Base-by-base conservation (phyloP, 2,113 vertebrate genomes). In the Rhinoptilus africanus region DNA sequence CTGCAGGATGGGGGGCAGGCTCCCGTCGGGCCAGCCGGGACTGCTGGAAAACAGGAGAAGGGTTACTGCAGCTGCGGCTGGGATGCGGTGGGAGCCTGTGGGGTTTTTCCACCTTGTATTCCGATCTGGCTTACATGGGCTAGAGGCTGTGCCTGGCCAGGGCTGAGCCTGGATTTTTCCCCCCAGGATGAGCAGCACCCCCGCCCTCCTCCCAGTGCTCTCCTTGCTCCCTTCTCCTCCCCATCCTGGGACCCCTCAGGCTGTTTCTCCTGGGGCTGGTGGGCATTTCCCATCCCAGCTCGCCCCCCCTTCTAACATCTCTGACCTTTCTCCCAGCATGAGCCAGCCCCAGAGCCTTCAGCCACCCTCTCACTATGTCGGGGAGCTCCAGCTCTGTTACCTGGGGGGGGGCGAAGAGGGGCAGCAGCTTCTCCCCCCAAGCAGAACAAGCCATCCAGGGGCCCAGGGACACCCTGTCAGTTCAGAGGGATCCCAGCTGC, bases 21-120 rank as follows among this genome's bases (percentile, higher is more conserved):
- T 48, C 10, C 66, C n/a, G 0, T 53, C 0, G 15, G 92, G 86
- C 64, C 94, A 85, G 98, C 97, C 0, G 22, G 97, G 47, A 4
- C 91, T 97, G 85, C 80, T 57, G 87, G 63, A 84, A 89, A 91
- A 96, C 53, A 88, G 22, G 8, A 85, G 7, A 68, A 34, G 30
- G 6, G 34, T 85, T 51, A 91, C 4, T 51, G 66, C 0, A 5
- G 39, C 64, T 13, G 37, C 0, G 3, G 15, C 22, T 3, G 3
- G n/a, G 24, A 48, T 0, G 3, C 12, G 15, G 24, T 6, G 34
- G 34, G 12, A 81, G 27, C 20, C 22, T 56, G 27, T 1, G 5
- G 12, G 19, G 4, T 32, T 69, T 64, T 54, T 39, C 51, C 41
- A 51, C 21, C 15, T 14, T 22, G 8, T 35, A 88, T 50, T 85